Base-by-base conservation (phyloP, 1,140 invertebrate species). In the Listronotus oregonensis region DNA sequence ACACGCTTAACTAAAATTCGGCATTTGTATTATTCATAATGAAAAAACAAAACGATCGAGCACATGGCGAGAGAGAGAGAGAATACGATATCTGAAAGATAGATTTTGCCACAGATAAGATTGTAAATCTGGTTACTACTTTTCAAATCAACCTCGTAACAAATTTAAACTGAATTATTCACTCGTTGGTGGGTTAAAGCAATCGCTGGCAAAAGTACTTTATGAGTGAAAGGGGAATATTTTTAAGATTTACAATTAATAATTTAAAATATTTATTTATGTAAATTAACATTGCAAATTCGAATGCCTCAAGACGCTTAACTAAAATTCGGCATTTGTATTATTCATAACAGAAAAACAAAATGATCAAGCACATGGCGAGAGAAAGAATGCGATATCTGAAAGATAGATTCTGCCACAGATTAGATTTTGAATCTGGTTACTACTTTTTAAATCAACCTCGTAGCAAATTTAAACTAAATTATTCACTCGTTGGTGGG, bases 61-160 rank as follows among this genome's bases (percentile, higher is more conserved):
- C 44, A 47, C 8, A 47, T 47, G 44, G 44, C 44, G 17, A 15
- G n/a, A 15, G 17, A 47, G 31, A 18, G 15, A 47, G 44, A 47
- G 31, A 18, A 32, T 34, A 17, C 15, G 21, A 34, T 39, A 55
- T 42, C 15, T 14, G 18, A 47, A 42, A 40, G 15, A 55, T 52
- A 52, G 37, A 55, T 55, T 55, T 55, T 37, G 52, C 52, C 52
- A 55, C 52, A 55, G 52, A 55, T 55, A n/a, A n/a, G n/a, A n/a
- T n/a, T n/a, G n/a, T n/a, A n/a, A n/a, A n/a, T n/a, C n/a, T n/a
- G n/a, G n/a, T n/a, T n/a, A n/a, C n/a, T n/a, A n/a, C n/a, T n/a
- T n/a, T n/a, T n/a, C n/a, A n/a, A n/a, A n/a, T n/a, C n/a, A n/a
- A n/a, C n/a, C n/a, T n/a, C n/a, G n/a, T n/a, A n/a, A n/a, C n/a